phyloP scores from a whole-genome alignment of 2,797 vertebrate genomes.

The Enteromius paludinosus region DNA sequence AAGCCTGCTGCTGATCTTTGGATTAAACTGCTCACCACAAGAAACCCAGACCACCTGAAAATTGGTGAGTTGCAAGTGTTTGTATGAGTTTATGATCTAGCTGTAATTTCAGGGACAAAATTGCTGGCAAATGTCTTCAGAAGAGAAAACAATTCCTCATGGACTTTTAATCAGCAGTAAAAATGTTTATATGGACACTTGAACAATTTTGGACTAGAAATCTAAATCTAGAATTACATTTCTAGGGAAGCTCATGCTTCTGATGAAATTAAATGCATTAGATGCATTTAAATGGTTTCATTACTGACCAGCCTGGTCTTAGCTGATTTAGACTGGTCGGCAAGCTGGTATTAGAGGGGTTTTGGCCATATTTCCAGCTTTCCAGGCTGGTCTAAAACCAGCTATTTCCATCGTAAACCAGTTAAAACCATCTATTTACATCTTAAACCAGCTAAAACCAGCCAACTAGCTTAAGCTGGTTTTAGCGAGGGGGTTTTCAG shows the following conservation, averaged over 20 bases:
- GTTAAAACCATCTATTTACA: no score
- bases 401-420: no score
- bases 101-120: not conserved
- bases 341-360: no score
- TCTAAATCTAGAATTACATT: not conserved
- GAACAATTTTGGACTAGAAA: not conserved
- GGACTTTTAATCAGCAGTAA: not conserved
- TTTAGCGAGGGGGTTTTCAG: no score
- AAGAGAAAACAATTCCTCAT: not conserved
- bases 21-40: constrained; percentile 74
- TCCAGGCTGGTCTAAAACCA: no score
- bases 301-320: not conserved
- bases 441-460: no score
- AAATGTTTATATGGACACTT: not conserved
- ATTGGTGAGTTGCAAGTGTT: constrained; percentile 49
- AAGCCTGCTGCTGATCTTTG: constrained; percentile 67
- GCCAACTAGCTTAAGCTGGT: no score
- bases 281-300: not conserved
- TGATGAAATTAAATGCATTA: not conserved
- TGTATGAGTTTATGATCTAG: not conserved
- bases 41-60: constrained; percentile 68
- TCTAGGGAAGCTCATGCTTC: not conserved
- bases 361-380: no score
- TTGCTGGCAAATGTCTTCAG: not conserved
- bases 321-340: no score